Base-by-base conservation (phyloP, 2,113 vertebrate genomes). In the Melanostigma gelatinosum region DNA sequence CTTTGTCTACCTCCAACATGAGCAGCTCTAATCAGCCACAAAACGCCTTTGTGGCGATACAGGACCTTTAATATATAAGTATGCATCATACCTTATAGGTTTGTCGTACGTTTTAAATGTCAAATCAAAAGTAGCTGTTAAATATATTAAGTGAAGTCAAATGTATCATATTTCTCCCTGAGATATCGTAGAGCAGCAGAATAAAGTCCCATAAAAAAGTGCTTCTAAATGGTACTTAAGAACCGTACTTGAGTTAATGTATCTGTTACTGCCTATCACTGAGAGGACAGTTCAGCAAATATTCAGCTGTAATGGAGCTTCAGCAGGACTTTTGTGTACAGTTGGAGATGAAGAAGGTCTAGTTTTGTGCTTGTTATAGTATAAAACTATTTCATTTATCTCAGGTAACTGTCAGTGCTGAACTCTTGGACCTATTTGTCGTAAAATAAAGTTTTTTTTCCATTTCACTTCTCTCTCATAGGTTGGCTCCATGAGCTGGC, bases 401-500 rank as follows among this genome's bases (percentile, higher is more conserved):
- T 46, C 2, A 20, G 15, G 64, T 10, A 6, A 6, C 66, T 22
- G 24, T 13, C 11, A 9, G 8, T 27, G 54, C 8, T 32, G 38
- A 57, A 67, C 29, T 40, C 24, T 16, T 27, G 42, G 8, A n/a
- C 3, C 11, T 38, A 7, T 52, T 4, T 15, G 1, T 0, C 15
- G 66, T 52, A n/a, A 32, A 34, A 52, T 12, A 36, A 62, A 34
- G 50, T n/a, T 9, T 3, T 20, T 42, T 44, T 54, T 54, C 8
- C 52, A 22, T n/a, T 55, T 9, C 4, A 55, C 24, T n/a, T 55
- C 20, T 46, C 10, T 75, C 63, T 72, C 29, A 65, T 80, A 96
- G 96, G 96, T 67, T 96, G 96, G 96, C 93, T 96, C 58, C 92
- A 96, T 75, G 96, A 96, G 79, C 84, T 96, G 65, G 95, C 93